phyloP scores from a whole-genome alignment of 2,113 vertebrate genomes.

The Carettochelys insculpta region DNA sequence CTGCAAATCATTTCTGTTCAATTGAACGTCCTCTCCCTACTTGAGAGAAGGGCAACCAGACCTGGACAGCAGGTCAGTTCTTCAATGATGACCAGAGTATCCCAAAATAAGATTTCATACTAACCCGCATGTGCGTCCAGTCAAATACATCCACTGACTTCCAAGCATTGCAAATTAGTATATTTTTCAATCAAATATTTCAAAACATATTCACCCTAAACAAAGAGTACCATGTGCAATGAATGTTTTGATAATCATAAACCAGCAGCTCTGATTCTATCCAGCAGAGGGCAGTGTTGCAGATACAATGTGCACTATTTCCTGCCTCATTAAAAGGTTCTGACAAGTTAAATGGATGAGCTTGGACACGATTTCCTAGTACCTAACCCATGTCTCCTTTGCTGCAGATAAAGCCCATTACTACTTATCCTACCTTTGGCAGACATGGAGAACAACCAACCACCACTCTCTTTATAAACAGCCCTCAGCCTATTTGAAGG shows the following conservation, averaged over 20 bases:
- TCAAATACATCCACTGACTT: not conserved
- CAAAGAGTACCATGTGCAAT: not conserved
- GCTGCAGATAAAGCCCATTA: not conserved
- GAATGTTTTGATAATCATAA: rapidly evolving
- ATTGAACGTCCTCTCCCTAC: slow-evolving; percentile 44
- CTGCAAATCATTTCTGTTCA: not conserved
- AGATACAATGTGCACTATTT: not conserved
- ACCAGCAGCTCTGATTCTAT: not conserved
- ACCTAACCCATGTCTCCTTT: not conserved
- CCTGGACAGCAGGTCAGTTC: not conserved
- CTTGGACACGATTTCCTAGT: too few relatives aligned
- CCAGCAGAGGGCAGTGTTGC: slow-evolving; percentile 47
- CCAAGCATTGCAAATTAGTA: not conserved
- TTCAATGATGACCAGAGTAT: not conserved
- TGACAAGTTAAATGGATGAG: not conserved
- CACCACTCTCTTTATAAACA: not conserved
- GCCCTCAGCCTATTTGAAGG: too few relatives aligned
- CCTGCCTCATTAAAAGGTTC: not conserved
- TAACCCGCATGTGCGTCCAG: not conserved
- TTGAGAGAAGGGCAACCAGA: slow-evolving; percentile 23
- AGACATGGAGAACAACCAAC: not conserved
- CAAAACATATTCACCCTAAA: not conserved
- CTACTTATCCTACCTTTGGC: not conserved
- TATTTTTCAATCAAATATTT: not conserved
- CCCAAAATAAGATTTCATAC: not conserved